Conservation (phyloP, 2,797 vertebrate species). For the Bucorvus abyssinicus region DNA sequence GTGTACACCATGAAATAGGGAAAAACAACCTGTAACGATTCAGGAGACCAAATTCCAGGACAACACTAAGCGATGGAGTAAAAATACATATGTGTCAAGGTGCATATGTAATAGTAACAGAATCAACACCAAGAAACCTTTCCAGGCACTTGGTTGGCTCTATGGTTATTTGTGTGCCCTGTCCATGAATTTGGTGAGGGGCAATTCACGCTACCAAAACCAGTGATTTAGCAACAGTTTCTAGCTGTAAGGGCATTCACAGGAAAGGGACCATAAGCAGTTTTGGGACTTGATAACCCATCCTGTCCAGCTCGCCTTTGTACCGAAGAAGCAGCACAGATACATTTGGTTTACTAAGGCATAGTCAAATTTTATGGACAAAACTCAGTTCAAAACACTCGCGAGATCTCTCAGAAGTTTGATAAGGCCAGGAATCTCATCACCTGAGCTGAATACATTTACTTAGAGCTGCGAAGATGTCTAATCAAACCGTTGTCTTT, state of each 20-base stretch:
- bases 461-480: background rate
- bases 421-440: background rate
- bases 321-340: background rate
- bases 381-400: background rate
- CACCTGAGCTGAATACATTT: background rate
- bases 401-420: background rate
- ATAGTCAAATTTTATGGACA: background rate
- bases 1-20: background rate
- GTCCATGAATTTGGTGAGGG: background rate
- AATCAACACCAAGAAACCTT: background rate
- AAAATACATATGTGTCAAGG: background rate
- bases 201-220: fast-evolving
- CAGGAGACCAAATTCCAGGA: background rate
- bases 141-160: background rate
- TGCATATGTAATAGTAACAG: background rate
- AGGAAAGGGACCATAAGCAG: background rate
- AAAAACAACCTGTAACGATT: background rate
- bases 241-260: background rate
- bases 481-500: background rate
- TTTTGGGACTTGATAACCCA: background rate
- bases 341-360: background rate
- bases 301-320: background rate
- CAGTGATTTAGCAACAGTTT: background rate
- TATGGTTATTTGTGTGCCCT: background rate
- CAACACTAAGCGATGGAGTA: background rate